These are phyloP conservation scores for Drosophila mayaguana DNA, from an alignment of 2,888 invertebrate species.

Conservation along the genomic window DNA sequence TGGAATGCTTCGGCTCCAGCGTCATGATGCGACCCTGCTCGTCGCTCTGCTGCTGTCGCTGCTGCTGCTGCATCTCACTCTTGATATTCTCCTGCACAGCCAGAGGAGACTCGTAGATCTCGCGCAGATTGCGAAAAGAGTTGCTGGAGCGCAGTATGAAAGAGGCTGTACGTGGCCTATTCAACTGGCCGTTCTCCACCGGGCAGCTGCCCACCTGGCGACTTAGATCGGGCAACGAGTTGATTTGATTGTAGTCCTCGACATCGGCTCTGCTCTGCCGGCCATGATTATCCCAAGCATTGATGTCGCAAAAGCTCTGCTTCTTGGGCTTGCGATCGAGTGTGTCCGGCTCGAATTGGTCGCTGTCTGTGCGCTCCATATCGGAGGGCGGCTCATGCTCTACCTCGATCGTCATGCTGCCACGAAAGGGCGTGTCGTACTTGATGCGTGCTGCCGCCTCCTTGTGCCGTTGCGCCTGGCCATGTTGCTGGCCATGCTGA, in stretches of 20 bases:
- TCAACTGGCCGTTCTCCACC: constrained; percentile 18
- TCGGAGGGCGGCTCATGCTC: constrained; percentile 92
- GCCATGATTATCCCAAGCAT: constrained; percentile 85
- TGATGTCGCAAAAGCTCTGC: constrained; percentile 85
- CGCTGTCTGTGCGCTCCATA: constrained; percentile 89
- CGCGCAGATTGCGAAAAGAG: constrained; percentile 90
- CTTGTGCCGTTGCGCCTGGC: constrained; percentile 70
- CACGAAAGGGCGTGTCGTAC: constrained; percentile 88
- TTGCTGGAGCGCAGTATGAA: constrained; percentile 89
- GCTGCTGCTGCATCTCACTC: constrained; percentile 80
- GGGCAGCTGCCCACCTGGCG: constrained; percentile 36
- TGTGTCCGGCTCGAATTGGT: constrained; percentile 94
- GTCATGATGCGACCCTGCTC: constrained; percentile 89
- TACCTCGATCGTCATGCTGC: constrained; percentile 93
- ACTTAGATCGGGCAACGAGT: constrained; percentile 79
- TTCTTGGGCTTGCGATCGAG: constrained; percentile 91
- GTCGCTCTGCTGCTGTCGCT: constrained; percentile 32
- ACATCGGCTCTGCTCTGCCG: constrained; percentile 55
- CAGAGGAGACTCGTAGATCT: constrained; percentile 90
- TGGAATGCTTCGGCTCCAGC: constrained; percentile 90
- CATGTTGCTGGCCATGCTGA: constrained; percentile 45
- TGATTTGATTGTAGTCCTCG: constrained; percentile 71
- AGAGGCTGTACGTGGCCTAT: constrained; percentile 82
- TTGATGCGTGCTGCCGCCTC: constrained; percentile 86
- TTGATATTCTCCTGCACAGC: constrained; percentile 84